phyloP scores from a whole-genome alignment of 2,888 invertebrate genomes.

The Liodrosophila aerea region DNA sequence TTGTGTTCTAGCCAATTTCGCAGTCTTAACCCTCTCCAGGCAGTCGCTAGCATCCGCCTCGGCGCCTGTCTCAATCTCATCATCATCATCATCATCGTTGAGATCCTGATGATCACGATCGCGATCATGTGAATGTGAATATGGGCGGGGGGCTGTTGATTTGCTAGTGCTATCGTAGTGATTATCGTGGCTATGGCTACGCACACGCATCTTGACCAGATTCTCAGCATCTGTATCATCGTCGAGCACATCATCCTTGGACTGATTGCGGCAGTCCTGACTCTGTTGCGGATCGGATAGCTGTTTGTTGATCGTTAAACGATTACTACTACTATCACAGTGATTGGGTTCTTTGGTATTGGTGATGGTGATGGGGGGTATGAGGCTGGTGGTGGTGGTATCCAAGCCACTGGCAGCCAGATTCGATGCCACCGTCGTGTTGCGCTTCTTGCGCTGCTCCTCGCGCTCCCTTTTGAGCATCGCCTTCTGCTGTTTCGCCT shows the following conservation, averaged over 20 bases:
- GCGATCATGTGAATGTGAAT: constrained; percentile 30
- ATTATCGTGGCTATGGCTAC: constrained; percentile 65
- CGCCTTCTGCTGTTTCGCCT: constrained; percentile 74
- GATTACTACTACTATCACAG: constrained; percentile 59
- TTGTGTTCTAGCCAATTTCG: constrained; percentile 65
- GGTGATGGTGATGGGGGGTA: background rate
- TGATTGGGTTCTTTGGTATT: constrained; percentile 21
- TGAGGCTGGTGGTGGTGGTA: constrained; percentile 34
- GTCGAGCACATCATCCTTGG: background rate
- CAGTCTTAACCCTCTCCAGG: constrained; percentile 64
- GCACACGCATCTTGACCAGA: constrained; percentile 54
- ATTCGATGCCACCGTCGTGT: constrained; percentile 66
- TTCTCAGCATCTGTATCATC: constrained; percentile 13
- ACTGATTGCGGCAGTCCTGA: background rate
- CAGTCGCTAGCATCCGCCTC: constrained; percentile 48
- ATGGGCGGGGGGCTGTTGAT: constrained; percentile 5
- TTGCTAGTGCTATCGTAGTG: constrained; percentile 42
- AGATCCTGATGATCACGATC: constrained; percentile 12
- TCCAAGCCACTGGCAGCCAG: constrained; percentile 59
- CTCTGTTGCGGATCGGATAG: constrained; percentile 27
- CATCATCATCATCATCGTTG: constrained; percentile 29
- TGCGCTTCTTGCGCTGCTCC: constrained; percentile 71
- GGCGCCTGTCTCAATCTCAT: constrained; percentile 62
- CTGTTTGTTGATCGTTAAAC: constrained; percentile 50
- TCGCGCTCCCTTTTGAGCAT: constrained; percentile 65